Evolutionary conservation across 2,888 invertebrate genomes (phyloP), one percentile per base, ranked within the genome.

Genomic region (Allacma fusca): DNA sequence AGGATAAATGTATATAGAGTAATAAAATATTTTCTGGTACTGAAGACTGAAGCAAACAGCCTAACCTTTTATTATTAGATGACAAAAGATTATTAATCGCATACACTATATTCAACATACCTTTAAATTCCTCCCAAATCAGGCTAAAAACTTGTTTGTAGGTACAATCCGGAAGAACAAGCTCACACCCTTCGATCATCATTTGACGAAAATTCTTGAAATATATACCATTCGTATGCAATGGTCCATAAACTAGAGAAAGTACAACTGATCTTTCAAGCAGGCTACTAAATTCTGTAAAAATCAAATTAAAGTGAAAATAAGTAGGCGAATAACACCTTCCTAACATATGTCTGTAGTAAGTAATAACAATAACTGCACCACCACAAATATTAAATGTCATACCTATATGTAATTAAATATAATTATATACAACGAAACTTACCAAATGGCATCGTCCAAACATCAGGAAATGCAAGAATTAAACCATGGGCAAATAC

Each of bases 151-250:
- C 77, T 40, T 73, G 50, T 13, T 73, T 74, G 28, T 68, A 79
- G 0, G 50, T 76, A 1, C 70, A 1, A 1, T 79, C 79, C 9
- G 80, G 79, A 13, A 78, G 73, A 4, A 44, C 26, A 1, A 80
- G 19, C n/a, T 21, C 21, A 1, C 80, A 40, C 9, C 69, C 62
- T 23, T 75, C 62, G n/a, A 65, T 68, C 0, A 81, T 13, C 1
- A 79, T 34, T 2, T 74, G 68, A 19, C 59, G 23, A 0, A 80
- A 75, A 29, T 43, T 50, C 0, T 19, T 34, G 16, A 26, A 77
- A 21, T 77, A 75, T 0, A 65, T 68, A 0, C 77, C 64, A 29
- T 78, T 76, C 4, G 74, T 74, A 50, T 78, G 80, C 29, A 76
- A 21, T 0, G 79, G 80, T 16, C 76, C 26, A 29, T 50, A 67